Evolutionary conservation across 1,140 invertebrate species (phyloP), one percentile per base, ranked within the genome.

Genomic region (Micrasema longulum): DNA sequence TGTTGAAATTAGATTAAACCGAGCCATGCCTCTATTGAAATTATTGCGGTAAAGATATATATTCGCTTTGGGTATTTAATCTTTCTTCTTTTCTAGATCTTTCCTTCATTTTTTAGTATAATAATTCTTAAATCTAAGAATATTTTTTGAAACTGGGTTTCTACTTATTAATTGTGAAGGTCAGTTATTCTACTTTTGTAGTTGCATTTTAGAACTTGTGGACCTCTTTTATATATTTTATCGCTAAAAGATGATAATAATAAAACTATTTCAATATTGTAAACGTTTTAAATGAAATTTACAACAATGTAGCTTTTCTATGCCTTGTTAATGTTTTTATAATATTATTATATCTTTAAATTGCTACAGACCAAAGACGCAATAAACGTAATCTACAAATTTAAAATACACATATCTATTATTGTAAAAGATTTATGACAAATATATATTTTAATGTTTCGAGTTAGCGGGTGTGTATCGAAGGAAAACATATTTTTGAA

Each of bases 1-100:
- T 66, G 64, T 66, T 66, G 43, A 66, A 35, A n/a, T 66, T 66
- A 47, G 48, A 66, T 52, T 66, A 66, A 66, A 64, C 60, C 60
- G 60, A 64, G 60, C 60, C 60, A 64, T 64, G 60, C 60, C 60
- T 64, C 60, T 26, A 47, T 48, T 64, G 9, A 47, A 48, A 26
- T 47, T 64, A 47, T 45, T 26, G 60, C 60, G 41, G n/a, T 16
- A 64, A 47, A 62, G 14, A 41, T 62, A 62, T 31, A 41, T 62
- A 62, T 31, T 64, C 43, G 60, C 60, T 64, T 64, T 64, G 2
- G 23, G 23, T 64, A 64, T 64, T 64, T 45, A 45, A 22, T 23
- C 11, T 47, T 64, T 47, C 60, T 64, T 64, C 60, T n/a, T 64
- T 60, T 64, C 60, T 41, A 14, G 47, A 23, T 14, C 22, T 45